Evolutionary conservation across 2,797 vertebrate genomes (phyloP), one percentile per base, ranked within the genome.

Genomic region (Gambelia wislizenii): DNA sequence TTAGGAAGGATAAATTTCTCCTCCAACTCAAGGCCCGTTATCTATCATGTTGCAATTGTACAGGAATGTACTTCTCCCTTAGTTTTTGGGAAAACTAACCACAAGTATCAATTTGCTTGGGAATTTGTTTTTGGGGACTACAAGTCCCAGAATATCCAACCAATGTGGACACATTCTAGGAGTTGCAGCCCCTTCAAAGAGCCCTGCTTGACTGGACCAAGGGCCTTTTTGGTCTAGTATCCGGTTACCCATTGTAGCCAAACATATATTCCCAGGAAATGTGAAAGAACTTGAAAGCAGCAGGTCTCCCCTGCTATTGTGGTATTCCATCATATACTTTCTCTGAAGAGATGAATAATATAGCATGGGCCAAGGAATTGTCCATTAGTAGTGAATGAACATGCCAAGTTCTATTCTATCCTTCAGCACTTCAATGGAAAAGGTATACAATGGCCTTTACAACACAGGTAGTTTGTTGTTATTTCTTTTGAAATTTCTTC

Each of bases 361-460:
- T 47, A 74, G n/a, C 25, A 39, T 79, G 30, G 47, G 13, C 30
- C 64, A 22, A 30, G 64, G 64, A 52, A 10, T 54, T 67, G 52
- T 42, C 27, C n/a, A 2, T 83, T 83, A 9, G 12, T 56, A 39
- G 8, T 33, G 36, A n/a, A 39, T 64, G 25, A 64, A 16, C 61
- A 77, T 67, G 8, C 7, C 47, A n/a, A 42, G 14, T 39, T 27
- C 86, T 83, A 89, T 72, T 84, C 33, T 84, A 12, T 16, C 42
- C 39, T 91, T 91, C 61, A 90, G 33, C 79, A 75, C 18, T 78
- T 88, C 80, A 25, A 16, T 0, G 87, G 80, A n/a, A 77, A 91
- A 91, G 27, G 52, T 87, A 3, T 0, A 84, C 36, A 22, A 2
- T 74, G 30, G 39, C 18, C 80, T 54, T 44, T 1, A 91, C 52